phyloP scores from a whole-genome alignment of 35 echinoderm and acorn worm genomes.

The Lytechinus pictus region DNA sequence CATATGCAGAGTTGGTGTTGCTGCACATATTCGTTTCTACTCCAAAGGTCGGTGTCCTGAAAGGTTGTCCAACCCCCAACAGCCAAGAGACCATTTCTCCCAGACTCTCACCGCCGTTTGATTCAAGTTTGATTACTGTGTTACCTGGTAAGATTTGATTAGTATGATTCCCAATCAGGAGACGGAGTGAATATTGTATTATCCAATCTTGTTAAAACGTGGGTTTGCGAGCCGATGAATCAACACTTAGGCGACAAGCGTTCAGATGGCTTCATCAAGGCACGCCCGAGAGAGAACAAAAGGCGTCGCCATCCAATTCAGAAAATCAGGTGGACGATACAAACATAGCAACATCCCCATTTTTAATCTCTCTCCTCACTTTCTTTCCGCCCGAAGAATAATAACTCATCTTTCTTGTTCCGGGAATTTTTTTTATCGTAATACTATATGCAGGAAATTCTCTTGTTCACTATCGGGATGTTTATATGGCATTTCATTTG shows the following conservation, averaged over 20 bases:
- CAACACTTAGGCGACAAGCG: background rate
- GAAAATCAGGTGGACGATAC: background rate
- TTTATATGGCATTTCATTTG: no score
- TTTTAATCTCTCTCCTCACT: background rate
- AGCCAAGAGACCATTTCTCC: background rate
- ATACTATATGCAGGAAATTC: no score
- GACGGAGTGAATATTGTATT: background rate
- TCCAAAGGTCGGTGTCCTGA: background rate
- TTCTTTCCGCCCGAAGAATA: no score
- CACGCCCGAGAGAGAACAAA: background rate
- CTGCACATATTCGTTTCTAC: no score
- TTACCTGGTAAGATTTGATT: background rate
- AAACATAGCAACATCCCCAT: background rate
- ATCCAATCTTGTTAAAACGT: constrained; percentile 13
- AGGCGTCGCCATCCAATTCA: background rate
- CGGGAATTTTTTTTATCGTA: no score
- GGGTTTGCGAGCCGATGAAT: background rate
- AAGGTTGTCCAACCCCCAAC: background rate
- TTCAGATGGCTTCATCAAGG: background rate
- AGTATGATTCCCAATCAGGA: background rate
- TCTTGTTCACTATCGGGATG: no score
- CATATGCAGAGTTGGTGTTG: no score
- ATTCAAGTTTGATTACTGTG: background rate
- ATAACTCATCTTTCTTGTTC: no score
- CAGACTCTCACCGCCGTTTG: background rate